Evolutionary conservation across 1,140 invertebrate species (phyloP), one percentile per base, ranked within the genome.

Genomic region (Cataglyphis hispanica): DNA sequence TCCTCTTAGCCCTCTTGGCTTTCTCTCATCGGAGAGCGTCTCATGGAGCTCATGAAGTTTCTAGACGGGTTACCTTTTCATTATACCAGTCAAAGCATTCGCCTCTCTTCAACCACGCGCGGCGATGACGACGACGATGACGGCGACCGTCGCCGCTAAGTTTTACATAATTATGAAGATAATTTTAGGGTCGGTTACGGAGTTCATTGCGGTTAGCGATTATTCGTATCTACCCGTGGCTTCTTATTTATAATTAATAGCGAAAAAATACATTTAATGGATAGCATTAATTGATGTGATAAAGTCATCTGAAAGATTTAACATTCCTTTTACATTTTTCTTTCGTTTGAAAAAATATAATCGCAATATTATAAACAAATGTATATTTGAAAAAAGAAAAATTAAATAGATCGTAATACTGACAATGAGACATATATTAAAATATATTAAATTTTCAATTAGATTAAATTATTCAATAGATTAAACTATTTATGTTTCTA

Each of bases 31-130:
- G 22, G 16, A 19, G 16, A 67, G 22, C 27, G 76, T 53, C 76
- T 66, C 76, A 40, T 53, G 31, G 27, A 40, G n/a, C 16, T 50
- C 16, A 8, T 53, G 31, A 66, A 85, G 61, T 85, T 85, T 66
- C 46, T 19, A 60, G 37, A 74, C 66, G 53, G 37, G 78, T 22
- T 72, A 60, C 66, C 53, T 83, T 83, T 81, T 81, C 50, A 84
- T 84, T 84, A 75, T 50, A 50, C n/a, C 43, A 56, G 31, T 40
- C 27, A 43, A 60, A 85, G 63, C 64, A 37, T 25, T 50, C 7
- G 61, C 22, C 58, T 78, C 40, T 43, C 74, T 53, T 60, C 10
- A 11, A 40, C 40, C 61, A 85, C 74, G 83, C 83, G 40, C 34
- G 22, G 16, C 70, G 31, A 75, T 16, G 70, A 76, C 37, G 67